Evolutionary conservation across 1,140 invertebrate species (phyloP).

Genomic region (Chironomus striatipennis): DNA sequence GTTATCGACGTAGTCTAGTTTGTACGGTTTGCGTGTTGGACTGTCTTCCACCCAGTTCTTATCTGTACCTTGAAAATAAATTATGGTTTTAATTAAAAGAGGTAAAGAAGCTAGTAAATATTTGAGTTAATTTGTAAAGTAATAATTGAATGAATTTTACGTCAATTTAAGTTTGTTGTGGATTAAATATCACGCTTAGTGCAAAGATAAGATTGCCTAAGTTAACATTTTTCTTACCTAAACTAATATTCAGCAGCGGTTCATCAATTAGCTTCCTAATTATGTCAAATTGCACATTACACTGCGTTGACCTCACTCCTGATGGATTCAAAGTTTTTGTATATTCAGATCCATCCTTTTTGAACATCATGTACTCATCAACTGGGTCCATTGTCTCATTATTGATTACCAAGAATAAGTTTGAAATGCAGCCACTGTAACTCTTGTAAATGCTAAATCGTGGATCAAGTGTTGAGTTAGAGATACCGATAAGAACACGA

Average conservation of each 20-base stretch:
- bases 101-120: conserved; percentile 25
- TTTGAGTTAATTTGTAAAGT: no score
- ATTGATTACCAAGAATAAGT: conserved; percentile 73
- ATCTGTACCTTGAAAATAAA: conserved; percentile 50
- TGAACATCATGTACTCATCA: conserved; percentile 82
- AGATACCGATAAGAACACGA: conserved; percentile 76
- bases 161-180: no score
- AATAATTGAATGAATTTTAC: no score
- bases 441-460: conserved; percentile 70
- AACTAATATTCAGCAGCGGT: conserved; percentile 55
- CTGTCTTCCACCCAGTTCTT: conserved; percentile 74
- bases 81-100: background rate
- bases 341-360: conserved; percentile 66
- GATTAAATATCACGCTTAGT: no score
- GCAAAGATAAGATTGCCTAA: no score
- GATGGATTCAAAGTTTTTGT: conserved; percentile 72
- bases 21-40: conserved; percentile 61
- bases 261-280: conserved; percentile 50
- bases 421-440: conserved; percentile 73
- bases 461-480: conserved; percentile 65
- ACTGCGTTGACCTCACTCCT: conserved; percentile 73
- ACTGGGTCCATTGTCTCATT: conserved; percentile 70
- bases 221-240: conserved; percentile 33
- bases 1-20: conserved; percentile 57
- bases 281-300: conserved; percentile 62